A percentile compares a stretch with the other conserved stretches of the same genome.
These are phyloP conservation scores for Agrochola lychnidis DNA, from an alignment of 2,888 invertebrate genomes.

Conservation along the genomic window DNA sequence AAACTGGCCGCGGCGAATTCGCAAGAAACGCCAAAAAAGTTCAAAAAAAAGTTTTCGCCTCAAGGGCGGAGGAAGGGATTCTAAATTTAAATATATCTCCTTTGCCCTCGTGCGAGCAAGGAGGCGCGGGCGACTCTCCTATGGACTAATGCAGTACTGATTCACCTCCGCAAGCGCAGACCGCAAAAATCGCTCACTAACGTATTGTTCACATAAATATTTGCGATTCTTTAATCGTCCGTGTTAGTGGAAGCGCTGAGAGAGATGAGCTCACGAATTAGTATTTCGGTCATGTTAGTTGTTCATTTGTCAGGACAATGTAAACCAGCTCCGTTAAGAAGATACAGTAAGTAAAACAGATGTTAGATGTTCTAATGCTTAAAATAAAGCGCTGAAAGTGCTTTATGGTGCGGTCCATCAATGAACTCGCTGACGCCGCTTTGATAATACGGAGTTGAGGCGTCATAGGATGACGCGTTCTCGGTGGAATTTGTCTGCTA, in stretches of 20 bases:
- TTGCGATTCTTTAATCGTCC: constrained; percentile 74
- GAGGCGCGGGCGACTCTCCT: constrained; percentile 87
- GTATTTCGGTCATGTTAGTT: constrained; percentile 61
- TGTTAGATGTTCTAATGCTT: constrained; percentile 32
- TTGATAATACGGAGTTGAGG: constrained; percentile 76
- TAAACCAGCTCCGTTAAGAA: constrained; percentile 35
- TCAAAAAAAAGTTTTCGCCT: constrained; percentile 73
- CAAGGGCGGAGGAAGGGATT: constrained; percentile 84
- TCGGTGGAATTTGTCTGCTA: constrained; percentile 80
- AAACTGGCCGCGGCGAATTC: constrained; percentile 78
- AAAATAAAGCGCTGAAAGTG: constrained; percentile 73
- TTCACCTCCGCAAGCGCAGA: constrained; percentile 83
- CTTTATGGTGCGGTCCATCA: constrained; percentile 71
- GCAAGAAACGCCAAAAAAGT: constrained; percentile 74
- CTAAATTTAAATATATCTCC: constrained; percentile 88
- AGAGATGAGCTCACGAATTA: constrained; percentile 63
- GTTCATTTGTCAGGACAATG: constrained; percentile 39
- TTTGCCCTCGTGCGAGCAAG: constrained; percentile 77
- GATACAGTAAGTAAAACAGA: constrained; percentile 35
- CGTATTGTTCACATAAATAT: constrained; percentile 87
- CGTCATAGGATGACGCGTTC: constrained; percentile 82
- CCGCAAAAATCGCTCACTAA: constrained; percentile 85
- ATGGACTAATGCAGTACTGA: constrained; percentile 89
- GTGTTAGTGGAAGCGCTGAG: constrained; percentile 61
- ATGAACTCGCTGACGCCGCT: constrained; percentile 80